Evolutionary conservation across 2,797 vertebrate species (phyloP).

Genomic region (Morus bassanus): DNA sequence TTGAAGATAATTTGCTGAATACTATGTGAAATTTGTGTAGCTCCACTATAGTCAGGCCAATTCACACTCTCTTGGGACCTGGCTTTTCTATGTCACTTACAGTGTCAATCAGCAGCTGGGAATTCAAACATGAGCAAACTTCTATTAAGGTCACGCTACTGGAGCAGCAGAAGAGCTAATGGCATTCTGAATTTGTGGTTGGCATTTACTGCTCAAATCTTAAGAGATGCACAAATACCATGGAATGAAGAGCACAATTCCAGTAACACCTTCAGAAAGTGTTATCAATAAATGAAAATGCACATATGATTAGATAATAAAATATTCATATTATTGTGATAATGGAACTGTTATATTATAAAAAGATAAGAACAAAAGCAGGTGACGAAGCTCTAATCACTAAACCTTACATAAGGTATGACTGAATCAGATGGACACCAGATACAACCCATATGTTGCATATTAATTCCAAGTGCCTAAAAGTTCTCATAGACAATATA

Average conservation of each 20-base stretch:
- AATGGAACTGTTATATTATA: conserved; percentile 65
- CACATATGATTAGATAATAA: conserved; percentile 66
- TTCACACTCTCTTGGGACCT: neutral
- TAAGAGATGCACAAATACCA: neutral
- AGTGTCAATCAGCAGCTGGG: conserved; percentile 1
- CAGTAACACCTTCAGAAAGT: conserved; percentile 54
- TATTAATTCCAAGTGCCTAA: neutral
- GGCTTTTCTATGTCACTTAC: neutral
- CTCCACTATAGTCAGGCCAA: neutral
- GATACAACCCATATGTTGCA: neutral
- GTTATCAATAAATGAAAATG: conserved; percentile 66
- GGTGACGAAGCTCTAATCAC: conserved; percentile 34
- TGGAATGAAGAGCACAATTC: conserved; percentile 44
- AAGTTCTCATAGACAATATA: neutral
- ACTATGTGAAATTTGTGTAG: neutral
- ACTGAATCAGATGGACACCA: neutral
- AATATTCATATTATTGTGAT: conserved; percentile 72
- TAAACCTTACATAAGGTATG: neutral
- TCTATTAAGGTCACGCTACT: neutral
- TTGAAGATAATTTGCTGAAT: neutral
- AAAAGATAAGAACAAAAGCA: conserved; percentile 70
- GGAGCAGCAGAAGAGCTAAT: neutral
- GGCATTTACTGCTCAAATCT: neutral
- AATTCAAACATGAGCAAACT: neutral
- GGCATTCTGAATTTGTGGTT: neutral